phyloP scores from a whole-genome alignment of 2,113 vertebrate genomes.

The Sturnus vulgaris region DNA sequence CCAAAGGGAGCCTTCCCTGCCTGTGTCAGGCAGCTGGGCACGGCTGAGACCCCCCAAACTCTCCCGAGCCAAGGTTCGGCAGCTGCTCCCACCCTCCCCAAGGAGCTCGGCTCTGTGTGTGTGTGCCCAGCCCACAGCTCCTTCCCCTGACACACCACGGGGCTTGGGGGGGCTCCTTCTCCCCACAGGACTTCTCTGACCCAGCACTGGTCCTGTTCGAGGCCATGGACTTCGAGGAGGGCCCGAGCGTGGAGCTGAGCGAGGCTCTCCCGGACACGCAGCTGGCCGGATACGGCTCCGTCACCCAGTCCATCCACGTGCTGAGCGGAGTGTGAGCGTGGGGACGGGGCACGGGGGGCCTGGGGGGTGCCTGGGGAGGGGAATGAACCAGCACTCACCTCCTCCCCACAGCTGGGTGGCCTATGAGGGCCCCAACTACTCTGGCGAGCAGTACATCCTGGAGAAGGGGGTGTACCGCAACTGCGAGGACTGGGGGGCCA shows the following conservation, averaged over 20 bases:
- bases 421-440: conserved; percentile 90
- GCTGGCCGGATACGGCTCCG: conserved; percentile 71
- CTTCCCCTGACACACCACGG: background rate
- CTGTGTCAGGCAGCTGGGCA: fast-evolving
- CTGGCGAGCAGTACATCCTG: conserved; percentile 87
- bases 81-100: background rate
- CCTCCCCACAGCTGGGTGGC: conserved; percentile 84
- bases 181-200: conserved; percentile 83
- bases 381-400: background rate
- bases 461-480: conserved; percentile 93
- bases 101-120: fast-evolving
- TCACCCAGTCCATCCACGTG: conserved; percentile 85
- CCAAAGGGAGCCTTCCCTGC: background rate
- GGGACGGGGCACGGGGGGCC: fast-evolving
- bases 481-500: conserved; percentile 89
- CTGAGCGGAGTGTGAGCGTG: conserved; percentile 86
- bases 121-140: fast-evolving
- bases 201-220: conserved; percentile 83
- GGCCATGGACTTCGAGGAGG: conserved; percentile 78
- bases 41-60: background rate
- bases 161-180: background rate
- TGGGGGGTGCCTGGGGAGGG: fast-evolving
- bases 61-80: background rate
- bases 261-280: conserved; percentile 83
- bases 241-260: conserved; percentile 80